Evolutionary conservation across 1,140 invertebrate species (phyloP), one percentile per base, ranked within the genome.

Genomic region (Andrena cerasifolii): DNA sequence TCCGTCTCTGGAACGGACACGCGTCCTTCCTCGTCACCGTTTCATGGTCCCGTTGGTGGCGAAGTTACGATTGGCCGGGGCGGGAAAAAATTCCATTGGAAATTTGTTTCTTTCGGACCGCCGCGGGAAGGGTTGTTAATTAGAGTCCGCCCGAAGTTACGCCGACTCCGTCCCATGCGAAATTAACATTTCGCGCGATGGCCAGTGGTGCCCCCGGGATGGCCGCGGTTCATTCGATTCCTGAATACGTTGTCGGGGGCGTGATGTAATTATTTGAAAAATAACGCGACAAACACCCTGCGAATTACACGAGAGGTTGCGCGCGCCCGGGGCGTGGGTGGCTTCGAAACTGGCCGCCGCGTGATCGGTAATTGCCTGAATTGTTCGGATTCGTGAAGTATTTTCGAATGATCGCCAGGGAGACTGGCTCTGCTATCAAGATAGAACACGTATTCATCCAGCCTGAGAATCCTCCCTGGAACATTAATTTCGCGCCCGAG

Each of bases 261-360:
- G 40, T 33, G 18, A 33, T 7, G 31, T 16, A 16, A 68, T 76
- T 68, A 76, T 59, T 68, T 49, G 73, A 26, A 68, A 68, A 76
- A 68, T 26, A 68, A 45, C n/a, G 28, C 21, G 28, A 26, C 5
- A 4, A 5, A 3, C 18, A 16, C n/a, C 45, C n/a, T 21, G 56
- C 56, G 56, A 33, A 33, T 59, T 59, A 36, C 49, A 36, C 28
- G 56, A 7, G 31, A 21, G 18, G 33, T 59, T 59, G 36, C 28
- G n/a, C 18, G 45, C n/a, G 45, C 3, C 16, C 45, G 18, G 16
- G 18, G 45, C 45, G 45, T 8, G 16, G n/a, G n/a, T 3, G 6
- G 18, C n/a, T 49, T 49, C 45, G 54, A 18, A 5, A 6, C 0
- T 21, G 56, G 31, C 5, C 18, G 31, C 12, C 18, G n/a, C 31